Evolutionary conservation across 2,797 vertebrate species (phyloP).

Genomic region (Carapus acus): DNA sequence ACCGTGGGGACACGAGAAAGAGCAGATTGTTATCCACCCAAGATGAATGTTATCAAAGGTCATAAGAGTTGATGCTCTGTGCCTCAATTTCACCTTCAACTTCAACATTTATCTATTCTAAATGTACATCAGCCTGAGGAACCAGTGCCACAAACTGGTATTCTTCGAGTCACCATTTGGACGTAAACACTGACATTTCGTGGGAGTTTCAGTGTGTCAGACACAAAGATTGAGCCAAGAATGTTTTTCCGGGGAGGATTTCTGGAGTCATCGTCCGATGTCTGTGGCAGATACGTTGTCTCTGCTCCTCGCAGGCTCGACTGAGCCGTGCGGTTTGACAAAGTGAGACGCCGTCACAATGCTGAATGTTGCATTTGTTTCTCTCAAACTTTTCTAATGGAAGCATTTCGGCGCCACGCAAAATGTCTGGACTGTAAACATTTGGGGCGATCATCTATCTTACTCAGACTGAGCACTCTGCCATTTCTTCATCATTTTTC

Average conservation of each 20-base stretch:
- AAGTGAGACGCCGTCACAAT: slow-evolving; percentile 30
- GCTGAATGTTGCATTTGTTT: slow-evolving; percentile 30
- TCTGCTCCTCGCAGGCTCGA: slow-evolving; percentile 30
- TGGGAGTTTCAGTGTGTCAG: no score
- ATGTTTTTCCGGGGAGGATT: slow-evolving; percentile 12
- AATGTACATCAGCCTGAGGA: no score
- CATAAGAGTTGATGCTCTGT: no score
- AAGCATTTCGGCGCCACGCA: slow-evolving; percentile 35
- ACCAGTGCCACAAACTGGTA: no score
- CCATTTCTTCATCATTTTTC: slow-evolving; percentile 36
- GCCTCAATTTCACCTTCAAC: no score
- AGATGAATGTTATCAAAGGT: no score
- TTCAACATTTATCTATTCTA: no score
- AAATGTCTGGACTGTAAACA: slow-evolving; percentile 37
- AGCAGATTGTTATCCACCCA: no score
- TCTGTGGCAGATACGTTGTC: slow-evolving; percentile 20
- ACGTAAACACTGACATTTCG: no score
- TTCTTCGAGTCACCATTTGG: no score
- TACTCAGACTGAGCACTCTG: slow-evolving; percentile 32
- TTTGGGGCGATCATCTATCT: slow-evolving; percentile 37
- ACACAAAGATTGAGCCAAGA: slow-evolving; percentile 12
- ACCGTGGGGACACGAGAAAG: no score
- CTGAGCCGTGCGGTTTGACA: slow-evolving; percentile 37
- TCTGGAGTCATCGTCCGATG: slow-evolving; percentile 20
- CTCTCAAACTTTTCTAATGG: slow-evolving; percentile 21